Percentiles rank a stretch among this genome's conserved stretches.
Evolutionary conservation across 2,113 vertebrate genomes (phyloP).

Genomic region (Cygnus atratus): DNA sequence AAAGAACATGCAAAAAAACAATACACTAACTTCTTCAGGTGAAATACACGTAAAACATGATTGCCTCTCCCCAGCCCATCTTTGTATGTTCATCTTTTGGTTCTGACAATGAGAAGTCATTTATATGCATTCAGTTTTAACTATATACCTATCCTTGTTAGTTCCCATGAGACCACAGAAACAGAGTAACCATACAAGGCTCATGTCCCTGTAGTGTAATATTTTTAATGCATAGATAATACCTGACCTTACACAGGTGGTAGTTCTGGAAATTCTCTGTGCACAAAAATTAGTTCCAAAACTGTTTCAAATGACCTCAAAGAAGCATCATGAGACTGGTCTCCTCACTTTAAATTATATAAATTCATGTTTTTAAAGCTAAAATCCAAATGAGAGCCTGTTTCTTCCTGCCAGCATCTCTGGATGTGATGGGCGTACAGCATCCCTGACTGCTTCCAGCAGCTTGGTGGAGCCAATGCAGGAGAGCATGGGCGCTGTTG

Average conservation of each 20-base stretch:
- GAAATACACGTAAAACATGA: background rate
- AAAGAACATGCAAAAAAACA: background rate
- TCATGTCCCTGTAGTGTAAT: background rate
- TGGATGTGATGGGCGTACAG: background rate
- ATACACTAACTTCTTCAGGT: background rate
- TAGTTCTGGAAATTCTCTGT: background rate
- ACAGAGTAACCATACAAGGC: background rate
- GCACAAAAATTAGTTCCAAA: background rate
- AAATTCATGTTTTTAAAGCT: background rate
- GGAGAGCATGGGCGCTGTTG: background rate
- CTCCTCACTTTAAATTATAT: background rate
- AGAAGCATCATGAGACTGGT: background rate
- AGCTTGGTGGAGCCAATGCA: rapidly evolving
- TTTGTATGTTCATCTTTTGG: background rate
- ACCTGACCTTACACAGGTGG: background rate
- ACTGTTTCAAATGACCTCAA: background rate
- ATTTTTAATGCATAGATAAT: background rate
- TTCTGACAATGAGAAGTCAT: background rate
- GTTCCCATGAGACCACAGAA: background rate
- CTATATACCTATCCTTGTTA: background rate
- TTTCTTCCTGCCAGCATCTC: background rate
- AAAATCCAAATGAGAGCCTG: background rate
- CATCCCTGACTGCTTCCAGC: background rate
- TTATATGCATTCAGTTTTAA: background rate
- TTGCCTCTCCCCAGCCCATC: background rate